Base-by-base conservation (phyloP, 2,797 vertebrate genomes). In the Sebastes nivosus region DNA sequence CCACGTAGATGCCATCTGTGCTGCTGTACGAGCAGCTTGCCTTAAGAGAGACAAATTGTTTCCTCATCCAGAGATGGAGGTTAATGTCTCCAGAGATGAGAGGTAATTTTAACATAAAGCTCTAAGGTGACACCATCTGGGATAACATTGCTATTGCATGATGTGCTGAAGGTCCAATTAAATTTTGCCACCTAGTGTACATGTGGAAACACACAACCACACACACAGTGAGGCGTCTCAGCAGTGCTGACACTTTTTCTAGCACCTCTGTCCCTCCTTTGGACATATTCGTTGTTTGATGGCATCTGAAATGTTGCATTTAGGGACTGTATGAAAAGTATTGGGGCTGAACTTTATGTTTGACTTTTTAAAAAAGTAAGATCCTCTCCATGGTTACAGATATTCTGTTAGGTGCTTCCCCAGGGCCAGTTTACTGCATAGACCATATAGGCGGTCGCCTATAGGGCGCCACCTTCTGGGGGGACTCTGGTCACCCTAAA, bases 51-150 rank as follows among this genome's bases (percentile, higher is more conserved):
- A 50, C 27, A 38, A 64, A 87, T 18, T 72, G 73, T 80, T 86
- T 83, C 30, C 72, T 75, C 34, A 24, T 55, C 34, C 9, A 80
- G 67, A 68, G 72, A 79, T 72, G 64, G 16, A 81, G 80, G 16
- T 65, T 59, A 9, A 61, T 34, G 67, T 66, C 72, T 75, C 71
- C 65, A 27, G 59, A 77, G 77, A 83, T 2, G 4, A 46, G 59
- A 73, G 46, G 64, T 71, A 5, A 68, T 67, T 81, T 77, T 77
- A 75, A 79, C 81, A 76, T 83, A 75, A 78, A 88, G 73, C 59
- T 20, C 85, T 65, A 54, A 84, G 73, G 86, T 88, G 93, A 93
- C 93, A 87, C 87, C 89, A 55, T 75, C 83, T 86, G 93, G 90
- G 52, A 71, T 24, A 3, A 20, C 9, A 71, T 7, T 87, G 92